These are phyloP conservation scores for Elephantulus edwardii DNA, from an alignment of 2,113 vertebrate species.

Conservation along the genomic window DNA sequence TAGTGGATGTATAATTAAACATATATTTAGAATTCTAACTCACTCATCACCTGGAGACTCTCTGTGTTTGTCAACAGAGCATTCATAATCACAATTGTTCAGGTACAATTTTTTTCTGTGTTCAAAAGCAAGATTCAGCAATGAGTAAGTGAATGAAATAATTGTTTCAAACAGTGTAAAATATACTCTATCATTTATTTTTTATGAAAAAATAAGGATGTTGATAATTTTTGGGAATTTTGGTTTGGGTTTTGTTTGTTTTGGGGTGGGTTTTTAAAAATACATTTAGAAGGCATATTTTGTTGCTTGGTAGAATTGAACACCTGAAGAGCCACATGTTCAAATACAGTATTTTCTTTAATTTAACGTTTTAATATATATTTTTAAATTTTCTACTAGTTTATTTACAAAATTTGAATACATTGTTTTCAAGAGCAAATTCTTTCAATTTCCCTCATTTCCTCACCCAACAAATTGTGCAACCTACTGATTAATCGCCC, in stretches of 20 bases:
- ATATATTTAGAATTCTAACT: neutral
- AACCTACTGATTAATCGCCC: too few relatives aligned
- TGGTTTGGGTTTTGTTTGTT: too few relatives aligned
- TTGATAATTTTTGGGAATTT: neutral
- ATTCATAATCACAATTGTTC: constrained; percentile 74
- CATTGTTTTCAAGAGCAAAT: too few relatives aligned
- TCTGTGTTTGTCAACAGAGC: constrained; percentile 67
- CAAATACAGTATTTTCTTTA: constrained; percentile 21
- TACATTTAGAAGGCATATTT: constrained; percentile 11
- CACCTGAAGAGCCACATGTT: constrained; percentile 16
- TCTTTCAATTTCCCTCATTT: too few relatives aligned
- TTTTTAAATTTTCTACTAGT: too few relatives aligned
- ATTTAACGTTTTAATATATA: too few relatives aligned
- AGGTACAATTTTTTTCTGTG: constrained; percentile 69
- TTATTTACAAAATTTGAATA: too few relatives aligned
- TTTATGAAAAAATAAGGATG: neutral
- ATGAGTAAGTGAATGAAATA: too few relatives aligned
- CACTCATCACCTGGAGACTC: neutral
- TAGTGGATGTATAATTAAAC: neutral
- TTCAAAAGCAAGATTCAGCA: too few relatives aligned
- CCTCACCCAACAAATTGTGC: too few relatives aligned
- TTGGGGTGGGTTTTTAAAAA: neutral
- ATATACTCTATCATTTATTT: neutral
- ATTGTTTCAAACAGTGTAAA: constrained; percentile 18
- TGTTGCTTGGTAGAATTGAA: neutral